Evolutionary conservation across 2,113 vertebrate species (phyloP), one percentile per base, ranked within the genome.

Genomic region (Ophiodon elongatus): DNA sequence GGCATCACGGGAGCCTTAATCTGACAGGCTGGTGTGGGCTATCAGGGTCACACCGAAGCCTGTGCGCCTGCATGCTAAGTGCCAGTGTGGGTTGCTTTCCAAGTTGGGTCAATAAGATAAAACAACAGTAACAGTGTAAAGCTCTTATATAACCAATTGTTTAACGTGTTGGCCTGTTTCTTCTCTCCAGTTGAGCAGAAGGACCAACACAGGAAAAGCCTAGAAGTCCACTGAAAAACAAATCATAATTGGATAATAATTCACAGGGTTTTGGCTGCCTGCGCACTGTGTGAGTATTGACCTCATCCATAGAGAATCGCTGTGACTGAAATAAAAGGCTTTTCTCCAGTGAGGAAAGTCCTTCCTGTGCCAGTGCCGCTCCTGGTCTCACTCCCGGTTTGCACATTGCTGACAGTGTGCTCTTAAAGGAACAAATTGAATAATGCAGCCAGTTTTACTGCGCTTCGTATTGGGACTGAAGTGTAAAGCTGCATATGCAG

Each of bases 21-120:
- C 93, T 79, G 82, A 86, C 73, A 63, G 62, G 60, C 91, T 86
- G 74, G 89, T 80, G 84, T 88, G 87, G 86, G 84, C 80, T 84
- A 65, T 84, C 67, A 64, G 83, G 88, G 88, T 84, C 86, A 79
- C 0, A 62, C 79, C 76, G 76, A 85, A 89, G 81, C 86, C 63
- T 39, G 62, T 85, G 84, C 60, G 89, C 80, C 76, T 88, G 86
- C 69, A 80, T 86, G 87, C 84, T 89, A 91, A 93, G 93, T 93
- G 91, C 79, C 86, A 88, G 85, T 87, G 87, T 90, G 88, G 85
- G 88, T 78, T 87, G 85, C 85, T 89, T 86, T 84, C 87, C 82
- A 60, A 85, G 81, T 90, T 88, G 85, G 84, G 85, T 90, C 90
- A 88, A 85, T 89, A 86, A 87, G 90, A 91, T 93, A 91, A 91